Evolutionary conservation across 1,140 invertebrate species (phyloP), one percentile per base, ranked within the genome.

Genomic region (Drosophila jambulina): DNA sequence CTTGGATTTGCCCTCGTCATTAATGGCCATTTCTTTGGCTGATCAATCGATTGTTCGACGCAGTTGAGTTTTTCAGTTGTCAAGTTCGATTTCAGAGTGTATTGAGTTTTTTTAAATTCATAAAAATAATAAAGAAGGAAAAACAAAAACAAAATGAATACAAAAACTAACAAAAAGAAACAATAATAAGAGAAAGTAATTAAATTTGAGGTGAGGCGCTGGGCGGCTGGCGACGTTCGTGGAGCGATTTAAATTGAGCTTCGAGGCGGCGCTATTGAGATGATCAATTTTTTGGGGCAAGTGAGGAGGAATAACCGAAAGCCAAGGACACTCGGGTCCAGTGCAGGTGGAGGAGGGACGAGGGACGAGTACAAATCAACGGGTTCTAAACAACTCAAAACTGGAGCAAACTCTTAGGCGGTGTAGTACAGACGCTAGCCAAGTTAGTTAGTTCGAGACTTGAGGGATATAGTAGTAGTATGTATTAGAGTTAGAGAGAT

Each of bases 371-470:
- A 49, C 27, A 84, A 82, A 61, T 59, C 40, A 58, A 58, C 25
- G 40, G 59, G 75, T 36, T 64, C 3, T 58, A 71, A 34, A 36
- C 36, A 72, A 83, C 51, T 38, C 12, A 74, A 74, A 17, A 74
- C 57, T 84, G 68, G 67, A 88, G 84, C 84, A 88, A 75, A 80
- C 63, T 80, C 68, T 61, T 53, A 84, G 80, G 84, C 84, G 80
- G 84, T 87, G 84, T 87, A 61, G 46, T 84, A 88, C 80, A 84
- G 77, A 80, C 58, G 65, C 80, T 87, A 87, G 68, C 76, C 68
- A 75, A 80, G 81, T 88, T 54, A 70, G 62, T 70, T 68, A 36
- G 29, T 51, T 67, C 57, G 63, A 78, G 71, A 77, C 42, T 71
- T 40, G 64, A 23, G 48, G 49, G 34, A 56, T 51, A 68, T 70